Conservation (phyloP, 2,797 vertebrate genomes). For the Falco columbarius region DNA sequence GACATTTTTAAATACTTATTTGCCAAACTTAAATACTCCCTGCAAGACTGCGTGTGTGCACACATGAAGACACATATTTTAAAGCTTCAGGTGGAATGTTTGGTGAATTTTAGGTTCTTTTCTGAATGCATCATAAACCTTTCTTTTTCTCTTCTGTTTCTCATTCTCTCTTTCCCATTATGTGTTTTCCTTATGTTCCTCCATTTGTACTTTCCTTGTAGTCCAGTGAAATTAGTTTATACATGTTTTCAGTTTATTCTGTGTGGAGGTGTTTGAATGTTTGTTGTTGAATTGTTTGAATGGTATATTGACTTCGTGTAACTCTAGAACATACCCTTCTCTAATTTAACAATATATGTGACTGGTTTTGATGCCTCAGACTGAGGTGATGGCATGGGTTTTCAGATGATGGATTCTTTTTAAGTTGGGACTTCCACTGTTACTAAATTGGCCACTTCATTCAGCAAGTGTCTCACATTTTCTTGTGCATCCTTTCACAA, state of each 20-base stretch:
- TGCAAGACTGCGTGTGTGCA: background rate
- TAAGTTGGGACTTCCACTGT: background rate
- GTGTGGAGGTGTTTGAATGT: background rate
- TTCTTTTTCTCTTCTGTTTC: background rate
- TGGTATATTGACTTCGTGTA: background rate
- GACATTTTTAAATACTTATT: background rate
- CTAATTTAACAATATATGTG: background rate
- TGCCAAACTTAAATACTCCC: background rate
- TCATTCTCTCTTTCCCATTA: background rate
- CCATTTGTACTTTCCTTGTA: background rate
- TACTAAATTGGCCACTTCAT: background rate
- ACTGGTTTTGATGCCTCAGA: background rate
- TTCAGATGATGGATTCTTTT: background rate
- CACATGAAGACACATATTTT: background rate
- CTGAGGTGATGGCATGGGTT: background rate
- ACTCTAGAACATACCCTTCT: background rate
- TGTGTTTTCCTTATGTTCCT: background rate
- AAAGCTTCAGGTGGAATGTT: background rate
- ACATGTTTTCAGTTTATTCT: background rate
- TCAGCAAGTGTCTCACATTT: background rate
- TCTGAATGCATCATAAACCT: background rate
- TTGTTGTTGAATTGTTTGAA: background rate
- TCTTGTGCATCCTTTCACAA: background rate
- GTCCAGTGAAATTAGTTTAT: background rate
- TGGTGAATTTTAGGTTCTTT: background rate